Base-by-base conservation (phyloP, 2,888 invertebrate genomes). In the Torymus texanus region DNA sequence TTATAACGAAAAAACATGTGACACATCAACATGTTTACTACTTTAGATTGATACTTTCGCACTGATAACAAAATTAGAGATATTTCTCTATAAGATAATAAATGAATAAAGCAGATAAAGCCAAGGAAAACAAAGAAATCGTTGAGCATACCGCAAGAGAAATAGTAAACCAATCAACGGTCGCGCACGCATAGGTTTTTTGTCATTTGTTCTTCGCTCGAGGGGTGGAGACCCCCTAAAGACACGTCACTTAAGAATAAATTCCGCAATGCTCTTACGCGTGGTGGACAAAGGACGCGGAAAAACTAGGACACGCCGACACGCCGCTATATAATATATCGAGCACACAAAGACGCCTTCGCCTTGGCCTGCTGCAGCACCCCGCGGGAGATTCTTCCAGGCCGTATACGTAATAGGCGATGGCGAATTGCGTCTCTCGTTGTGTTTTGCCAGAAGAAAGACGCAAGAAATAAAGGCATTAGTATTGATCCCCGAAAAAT, bases 401-500 rank as follows among this genome's bases (percentile, higher is more conserved):
- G 67, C 56, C 41, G 41, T 14, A 62, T 29, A 72, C 51, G 67
- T 72, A 67, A 56, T 58, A 65, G 41, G 41, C 41, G 41, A 8
- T 41, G 41, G 18, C 16, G 3, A 21, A 59, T 29, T 11, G 62
- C 16, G 41, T 51, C 67, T 51, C 67, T 61, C 73, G 41, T 53
- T 63, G 67, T 63, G 67, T 63, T 67, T 78, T 73, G 2, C 51
- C 67, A 21, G n/a, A 11, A 41, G 59, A 62, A 59, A 72, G 16
- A 14, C 29, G 75, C 61, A 80, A 81, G 77, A 83, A 82, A 82
- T 77, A 75, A 82, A 76, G 81, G 79, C 78, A 82, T 83, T 82
- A 75, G 81, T 82, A 81, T 82, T 81, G 82, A 83, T 82, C 81
- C 71, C 70, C 75, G 81, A 82, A 85, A 85, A 87, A 87, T 88